Evolutionary conservation across 2,113 vertebrate genomes (phyloP).

Genomic region (Sapayoa aenigma): DNA sequence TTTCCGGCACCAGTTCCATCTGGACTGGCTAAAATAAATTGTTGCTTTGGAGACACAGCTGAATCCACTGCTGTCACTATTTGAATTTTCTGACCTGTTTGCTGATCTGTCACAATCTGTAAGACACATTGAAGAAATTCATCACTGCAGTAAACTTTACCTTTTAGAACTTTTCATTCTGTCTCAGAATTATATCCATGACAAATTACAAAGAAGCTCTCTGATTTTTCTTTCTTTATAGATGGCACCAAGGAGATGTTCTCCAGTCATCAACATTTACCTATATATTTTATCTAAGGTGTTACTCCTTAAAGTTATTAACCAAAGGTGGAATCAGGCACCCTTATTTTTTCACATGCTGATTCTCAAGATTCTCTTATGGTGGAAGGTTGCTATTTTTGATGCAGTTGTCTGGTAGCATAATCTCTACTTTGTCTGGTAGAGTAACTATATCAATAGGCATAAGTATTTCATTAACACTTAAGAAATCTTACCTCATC

Average conservation of each 20-base stretch:
- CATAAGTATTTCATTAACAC: not conserved
- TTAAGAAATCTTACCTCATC: not conserved
- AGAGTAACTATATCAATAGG: not conserved
- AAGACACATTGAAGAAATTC: slow-evolving; percentile 47
- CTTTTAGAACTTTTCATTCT: not conserved
- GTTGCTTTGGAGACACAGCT: slow-evolving; percentile 87
- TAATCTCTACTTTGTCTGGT: not conserved
- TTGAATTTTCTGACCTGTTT: slow-evolving; percentile 97
- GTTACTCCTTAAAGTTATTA: not conserved
- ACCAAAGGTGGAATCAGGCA: not conserved
- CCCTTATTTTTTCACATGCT: not conserved
- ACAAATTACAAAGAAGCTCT: not conserved
- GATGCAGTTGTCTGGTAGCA: not conserved
- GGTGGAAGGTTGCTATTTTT: not conserved
- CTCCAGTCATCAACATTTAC: not conserved
- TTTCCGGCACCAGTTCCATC: slow-evolving; percentile 91
- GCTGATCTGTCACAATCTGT: slow-evolving; percentile 97
- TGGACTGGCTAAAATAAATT: slow-evolving; percentile 92
- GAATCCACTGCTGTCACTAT: slow-evolving; percentile 94
- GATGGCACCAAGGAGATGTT: not conserved
- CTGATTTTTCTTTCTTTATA: not conserved
- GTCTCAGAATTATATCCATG: not conserved
- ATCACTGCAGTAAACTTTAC: not conserved
- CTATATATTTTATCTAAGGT: not conserved
- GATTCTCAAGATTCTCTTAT: not conserved